A percentile compares a stretch with the other conserved stretches of the same genome.
Evolutionary conservation across 2,888 invertebrate genomes (phyloP).

Genomic region (Polyommatus icarus): DNA sequence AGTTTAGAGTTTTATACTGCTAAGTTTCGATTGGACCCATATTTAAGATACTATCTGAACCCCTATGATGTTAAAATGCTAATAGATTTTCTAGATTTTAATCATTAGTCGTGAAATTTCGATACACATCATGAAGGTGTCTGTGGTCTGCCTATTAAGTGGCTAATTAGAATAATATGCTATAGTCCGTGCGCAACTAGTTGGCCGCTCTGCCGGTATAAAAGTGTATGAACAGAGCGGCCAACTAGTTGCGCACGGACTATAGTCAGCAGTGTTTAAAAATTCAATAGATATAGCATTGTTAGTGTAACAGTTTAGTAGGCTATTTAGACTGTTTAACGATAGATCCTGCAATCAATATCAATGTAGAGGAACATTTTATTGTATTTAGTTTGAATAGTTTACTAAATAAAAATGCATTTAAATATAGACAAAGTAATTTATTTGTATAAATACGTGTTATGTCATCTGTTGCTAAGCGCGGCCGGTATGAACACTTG

Average conservation of each 20-base stretch:
- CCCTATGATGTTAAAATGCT: conserved; percentile 44
- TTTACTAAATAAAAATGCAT: neutral
- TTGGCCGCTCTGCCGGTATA: no score
- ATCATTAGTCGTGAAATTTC: conserved; percentile 15
- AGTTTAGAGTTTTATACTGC: conserved; percentile 52
- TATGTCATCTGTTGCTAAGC: conserved; percentile 33
- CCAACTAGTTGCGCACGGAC: no score
- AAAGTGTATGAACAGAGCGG: no score
- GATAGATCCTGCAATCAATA: no score
- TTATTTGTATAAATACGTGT: conserved; percentile 19
- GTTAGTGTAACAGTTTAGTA: no score
- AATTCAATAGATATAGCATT: no score
- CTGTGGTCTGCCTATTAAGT: neutral
- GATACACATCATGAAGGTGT: conserved; percentile 6
- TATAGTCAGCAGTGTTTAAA: neutral
- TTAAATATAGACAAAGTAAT: neutral
- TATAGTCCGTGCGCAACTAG: no score
- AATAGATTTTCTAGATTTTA: conserved; percentile 40
- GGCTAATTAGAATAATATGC: neutral
- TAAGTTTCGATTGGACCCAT: conserved; percentile 58
- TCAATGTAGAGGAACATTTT: no score
- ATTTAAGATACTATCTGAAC: conserved; percentile 52
- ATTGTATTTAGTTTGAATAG: no score
- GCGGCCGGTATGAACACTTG: conserved; percentile 60
- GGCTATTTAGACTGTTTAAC: no score